Conservation (phyloP, 2,888 invertebrate genomes). For the Leptura quadrifasciata region DNA sequence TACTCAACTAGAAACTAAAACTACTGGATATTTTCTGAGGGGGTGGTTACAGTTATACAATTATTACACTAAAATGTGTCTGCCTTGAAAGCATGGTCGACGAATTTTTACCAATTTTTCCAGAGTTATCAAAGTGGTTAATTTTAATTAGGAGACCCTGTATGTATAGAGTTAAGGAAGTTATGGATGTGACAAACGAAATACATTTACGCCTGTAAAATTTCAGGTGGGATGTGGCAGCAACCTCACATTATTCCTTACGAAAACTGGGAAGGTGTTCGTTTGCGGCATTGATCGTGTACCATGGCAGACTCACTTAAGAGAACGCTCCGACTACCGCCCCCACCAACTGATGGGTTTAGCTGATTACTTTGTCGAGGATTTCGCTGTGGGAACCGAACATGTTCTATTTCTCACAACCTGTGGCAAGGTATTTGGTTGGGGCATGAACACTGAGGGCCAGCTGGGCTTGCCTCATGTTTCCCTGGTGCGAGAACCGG, state of each 20-base stretch:
- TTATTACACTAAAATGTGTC: no score
- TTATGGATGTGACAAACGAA: no score
- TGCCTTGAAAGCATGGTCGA: no score
- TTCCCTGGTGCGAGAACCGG: slow-evolving; percentile 77
- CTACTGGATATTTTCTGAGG: no score
- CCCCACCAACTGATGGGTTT: slow-evolving; percentile 76
- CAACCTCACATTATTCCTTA: slow-evolving; percentile 79
- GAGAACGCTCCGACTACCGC: slow-evolving; percentile 74
- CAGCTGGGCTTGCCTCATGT: slow-evolving; percentile 79
- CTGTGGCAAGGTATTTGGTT: slow-evolving; percentile 78
- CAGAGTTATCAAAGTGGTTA: no score
- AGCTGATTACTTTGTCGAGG: slow-evolving; percentile 75
- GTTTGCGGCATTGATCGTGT: slow-evolving; percentile 79
- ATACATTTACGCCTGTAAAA: neutral
- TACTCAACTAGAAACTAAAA: no score
- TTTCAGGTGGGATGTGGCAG: slow-evolving; percentile 77
- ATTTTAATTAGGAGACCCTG: no score
- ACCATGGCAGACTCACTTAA: slow-evolving; percentile 76
- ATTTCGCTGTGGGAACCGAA: slow-evolving; percentile 79
- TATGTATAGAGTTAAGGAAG: no score
- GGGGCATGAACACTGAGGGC: slow-evolving; percentile 81
- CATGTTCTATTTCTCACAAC: slow-evolving; percentile 77
- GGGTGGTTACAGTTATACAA: no score
- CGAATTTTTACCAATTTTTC: no score
- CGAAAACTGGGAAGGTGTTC: slow-evolving; percentile 77